Evolutionary conservation across 2,113 vertebrate genomes (phyloP), one percentile per base, ranked within the genome.

Genomic region (Pygoscelis antarcticus): DNA sequence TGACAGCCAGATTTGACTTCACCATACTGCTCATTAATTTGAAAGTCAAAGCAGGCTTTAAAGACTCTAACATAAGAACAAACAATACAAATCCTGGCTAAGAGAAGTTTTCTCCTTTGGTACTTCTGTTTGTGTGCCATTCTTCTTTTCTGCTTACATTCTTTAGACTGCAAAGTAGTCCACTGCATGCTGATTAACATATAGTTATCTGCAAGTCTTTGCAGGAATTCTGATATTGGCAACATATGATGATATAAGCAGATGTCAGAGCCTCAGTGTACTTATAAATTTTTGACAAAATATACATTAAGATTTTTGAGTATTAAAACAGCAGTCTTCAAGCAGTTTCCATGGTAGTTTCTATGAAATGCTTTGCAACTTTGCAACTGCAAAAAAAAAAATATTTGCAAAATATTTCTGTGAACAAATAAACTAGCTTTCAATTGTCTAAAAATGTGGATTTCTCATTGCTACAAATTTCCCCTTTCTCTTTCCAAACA

Each of bases 361-460:
- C 84, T 92, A 83, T 40, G n/a, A 96, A 96, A 91, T 42, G 49
- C 54, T 89, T 72, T 91, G 72, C 47, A 93, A 94, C 71, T 87
- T 97, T 40, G 38, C 38, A 42, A 42, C 6, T 42, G 42, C 42
- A 42, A 16, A 42, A 42, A 42, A 42, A 42, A 42, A 42, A 3
- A 42, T 42, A 42, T 42, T 42, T 42, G 70, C 88, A 93, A 97
- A 95, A 57, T 84, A 94, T 76, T 93, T 94, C 86, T 26, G 4
- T 81, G 85, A 87, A 94, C 74, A 97, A 96, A 86, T 95, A 95
- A 84, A 80, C 47, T 85, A 93, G 46, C 46, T 95, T 94, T 87
- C 70, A 94, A 71, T 44, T 23, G 55, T 68, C 55, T 77, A 77
- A 89, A 94, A 95, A 87, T 47, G 54, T 93, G 89, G 75, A 38